Conservation (phyloP, 2,888 invertebrate genomes). For the Bimastos eiseni region DNA sequence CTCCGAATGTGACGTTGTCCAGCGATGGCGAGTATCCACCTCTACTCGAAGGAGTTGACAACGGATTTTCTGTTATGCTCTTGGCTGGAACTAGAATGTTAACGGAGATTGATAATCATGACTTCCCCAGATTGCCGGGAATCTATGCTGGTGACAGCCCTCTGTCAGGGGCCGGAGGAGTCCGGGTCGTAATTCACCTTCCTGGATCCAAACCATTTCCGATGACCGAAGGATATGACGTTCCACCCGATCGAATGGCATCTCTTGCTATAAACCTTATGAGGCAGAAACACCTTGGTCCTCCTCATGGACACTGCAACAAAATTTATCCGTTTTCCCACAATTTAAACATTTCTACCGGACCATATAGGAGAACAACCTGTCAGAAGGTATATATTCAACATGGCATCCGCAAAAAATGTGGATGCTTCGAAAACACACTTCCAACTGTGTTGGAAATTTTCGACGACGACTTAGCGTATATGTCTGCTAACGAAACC, state of each 20-base stretch:
- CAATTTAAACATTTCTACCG: not conserved
- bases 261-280: not conserved
- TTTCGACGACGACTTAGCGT: not conserved
- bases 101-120: constrained; percentile 32
- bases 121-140: constrained; percentile 40
- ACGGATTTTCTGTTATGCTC: constrained; percentile 44
- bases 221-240: constrained; percentile 45
- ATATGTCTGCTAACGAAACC: not conserved
- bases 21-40: constrained; percentile 16
- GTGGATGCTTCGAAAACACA: not conserved
- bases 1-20: constrained; percentile 23
- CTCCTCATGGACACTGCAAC: constrained; percentile 45
- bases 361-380: not conserved
- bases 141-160: constrained; percentile 39
- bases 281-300: constrained; percentile 36
- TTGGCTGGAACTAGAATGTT: constrained; percentile 45
- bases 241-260: constrained; percentile 28
- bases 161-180: constrained; percentile 40
- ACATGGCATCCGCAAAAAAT: not conserved
- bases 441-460: not conserved
- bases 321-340: not conserved
- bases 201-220: constrained; percentile 44
- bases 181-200: constrained; percentile 44
- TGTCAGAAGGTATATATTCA: not conserved
- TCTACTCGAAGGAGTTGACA: constrained; percentile 45